A percentile compares a stretch with the other conserved stretches of the same genome.
Evolutionary conservation across 2,797 vertebrate species (phyloP).

Genomic region (Nothura maculosa): DNA sequence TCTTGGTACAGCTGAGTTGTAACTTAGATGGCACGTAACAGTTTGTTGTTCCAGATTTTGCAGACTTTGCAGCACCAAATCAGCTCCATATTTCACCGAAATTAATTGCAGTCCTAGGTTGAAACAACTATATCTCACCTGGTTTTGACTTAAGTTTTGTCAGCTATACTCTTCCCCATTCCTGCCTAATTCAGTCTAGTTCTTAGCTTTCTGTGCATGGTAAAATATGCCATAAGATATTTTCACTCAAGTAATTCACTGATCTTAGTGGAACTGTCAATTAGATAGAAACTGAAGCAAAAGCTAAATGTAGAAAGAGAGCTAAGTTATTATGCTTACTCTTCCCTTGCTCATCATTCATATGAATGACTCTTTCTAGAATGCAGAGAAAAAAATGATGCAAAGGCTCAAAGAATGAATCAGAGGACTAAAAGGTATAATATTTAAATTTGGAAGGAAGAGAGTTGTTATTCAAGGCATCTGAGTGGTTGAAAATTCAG

Average conservation of each 20-base stretch:
- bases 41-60: neutral
- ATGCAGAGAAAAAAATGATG: constrained; percentile 1
- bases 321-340: neutral
- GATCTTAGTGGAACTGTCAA: neutral
- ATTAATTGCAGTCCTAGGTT: constrained; percentile 13
- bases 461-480: constrained; percentile 23
- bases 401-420: constrained; percentile 4
- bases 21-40: neutral
- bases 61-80: constrained; percentile 6
- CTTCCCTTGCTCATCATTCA: neutral
- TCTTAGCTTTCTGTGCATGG: neutral
- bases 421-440: neutral
- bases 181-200: neutral
- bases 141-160: neutral
- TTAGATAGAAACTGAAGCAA: neutral
- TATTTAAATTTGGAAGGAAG: constrained; percentile 28
- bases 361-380: constrained; percentile 4
- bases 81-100: constrained; percentile 16
- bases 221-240: neutral
- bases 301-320: constrained; percentile 10
- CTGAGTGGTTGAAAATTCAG: neutral
- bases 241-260: neutral
- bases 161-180: neutral
- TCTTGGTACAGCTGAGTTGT: neutral
- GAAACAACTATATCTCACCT: neutral